phyloP scores from a whole-genome alignment of 2,113 vertebrate genomes.

The Nothoprocta pentlandii region DNA sequence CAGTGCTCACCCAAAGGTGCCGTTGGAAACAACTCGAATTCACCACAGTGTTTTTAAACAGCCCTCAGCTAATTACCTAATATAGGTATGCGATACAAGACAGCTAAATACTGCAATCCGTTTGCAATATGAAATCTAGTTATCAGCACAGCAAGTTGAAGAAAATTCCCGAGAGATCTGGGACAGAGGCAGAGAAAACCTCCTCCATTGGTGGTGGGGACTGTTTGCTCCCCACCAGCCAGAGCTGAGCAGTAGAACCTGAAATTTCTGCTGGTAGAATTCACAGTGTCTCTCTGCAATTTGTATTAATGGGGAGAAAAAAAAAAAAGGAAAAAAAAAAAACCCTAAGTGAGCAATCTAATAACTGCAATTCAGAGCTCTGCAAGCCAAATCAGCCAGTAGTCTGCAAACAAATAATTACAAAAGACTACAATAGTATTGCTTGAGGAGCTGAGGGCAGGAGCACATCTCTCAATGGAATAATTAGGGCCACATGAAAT shows the following conservation, averaged over 20 bases:
- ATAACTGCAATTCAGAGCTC: conserved; percentile 9
- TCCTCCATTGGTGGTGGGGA: background rate
- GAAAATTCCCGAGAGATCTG: background rate
- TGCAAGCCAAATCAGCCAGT: background rate
- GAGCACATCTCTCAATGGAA: background rate
- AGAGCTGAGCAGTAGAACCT: background rate
- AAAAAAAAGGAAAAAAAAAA: background rate
- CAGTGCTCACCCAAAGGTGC: background rate
- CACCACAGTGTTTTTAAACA: background rate
- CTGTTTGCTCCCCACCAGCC: background rate
- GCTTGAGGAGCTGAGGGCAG: background rate
- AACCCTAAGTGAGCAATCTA: background rate
- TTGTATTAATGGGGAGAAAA: background rate
- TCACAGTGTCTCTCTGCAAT: background rate
- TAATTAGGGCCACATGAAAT: background rate
- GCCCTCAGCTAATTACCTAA: background rate
- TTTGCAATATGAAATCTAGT: background rate
- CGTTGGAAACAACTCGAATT: background rate
- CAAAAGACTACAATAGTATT: background rate
- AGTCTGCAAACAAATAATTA: conserved; percentile 50
- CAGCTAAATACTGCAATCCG: background rate
- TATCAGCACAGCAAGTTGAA: background rate
- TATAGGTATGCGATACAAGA: background rate
- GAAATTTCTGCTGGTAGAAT: background rate
- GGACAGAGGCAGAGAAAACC: background rate